Base-by-base conservation (phyloP, 2,113 vertebrate species). In the Bujurquina vittata region DNA sequence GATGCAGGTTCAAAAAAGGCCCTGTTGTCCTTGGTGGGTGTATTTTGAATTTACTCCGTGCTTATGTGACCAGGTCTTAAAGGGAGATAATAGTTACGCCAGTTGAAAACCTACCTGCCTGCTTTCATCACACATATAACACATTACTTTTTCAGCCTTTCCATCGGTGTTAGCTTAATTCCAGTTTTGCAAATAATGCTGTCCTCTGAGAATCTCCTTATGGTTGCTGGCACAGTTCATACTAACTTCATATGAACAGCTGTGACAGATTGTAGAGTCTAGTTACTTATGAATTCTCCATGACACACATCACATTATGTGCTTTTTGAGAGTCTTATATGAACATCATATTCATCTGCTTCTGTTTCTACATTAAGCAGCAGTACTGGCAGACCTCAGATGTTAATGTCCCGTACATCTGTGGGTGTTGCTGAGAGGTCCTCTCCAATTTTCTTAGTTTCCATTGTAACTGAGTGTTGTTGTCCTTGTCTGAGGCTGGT, bases 381-480 rank as follows among this genome's bases (percentile, higher is more conserved):
- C 26, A 1, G 33, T 14, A 54, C 26, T n/a, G 67, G 26, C 52
- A 54, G 26, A 72, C 2, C 90, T 98, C 96, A 99, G 94, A 99
- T 96, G 95, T 97, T 97, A 90, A 99, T 95, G 46, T 98, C 98
- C 82, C 96, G 94, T 90, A 99, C 98, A 37, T 98, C 97, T 26
- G 98, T 99, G 74, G 98, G 98, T 6, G 98, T 99, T 93, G 96
- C 97, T 62, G 97, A 97, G 89, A 97, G 95, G 91, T 97, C 97
- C 33, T 97, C 97, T 5, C 95, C 93, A 57, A 96, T 92, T 75
- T 88, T 96, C 95, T 99, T 99, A 92, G 97, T 96, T 94, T 98
- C 97, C 88, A 96, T 91, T 85, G 96, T 92, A 40, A 92, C 88
- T 10, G 88, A 95, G 91, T 96, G 96, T 3, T 83, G 86, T 4